A percentile compares a stretch with the other conserved stretches of the same genome.
These are phyloP conservation scores for Anthoscopus minutus DNA, from an alignment of 2,113 vertebrate genomes.

Conservation along the genomic window DNA sequence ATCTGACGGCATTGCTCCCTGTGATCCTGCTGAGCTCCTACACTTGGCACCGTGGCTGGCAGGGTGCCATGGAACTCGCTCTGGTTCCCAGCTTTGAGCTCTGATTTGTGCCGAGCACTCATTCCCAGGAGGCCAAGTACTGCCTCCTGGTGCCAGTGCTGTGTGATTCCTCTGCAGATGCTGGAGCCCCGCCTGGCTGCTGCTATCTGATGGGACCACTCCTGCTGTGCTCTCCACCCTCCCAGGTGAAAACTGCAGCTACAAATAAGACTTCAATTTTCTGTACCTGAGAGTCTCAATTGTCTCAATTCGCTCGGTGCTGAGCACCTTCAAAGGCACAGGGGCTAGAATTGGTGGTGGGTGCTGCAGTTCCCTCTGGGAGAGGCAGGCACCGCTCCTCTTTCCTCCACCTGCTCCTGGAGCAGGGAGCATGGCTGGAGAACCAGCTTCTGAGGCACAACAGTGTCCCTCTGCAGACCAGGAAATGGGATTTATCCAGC, in stretches of 20 bases:
- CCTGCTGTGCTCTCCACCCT: not conserved
- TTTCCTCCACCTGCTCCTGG: not conserved
- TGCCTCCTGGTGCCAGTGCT: not conserved
- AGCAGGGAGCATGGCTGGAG: not conserved
- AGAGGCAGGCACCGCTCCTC: not conserved
- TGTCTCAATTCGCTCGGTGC: not conserved
- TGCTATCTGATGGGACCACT: not conserved
- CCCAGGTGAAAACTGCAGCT: not conserved
- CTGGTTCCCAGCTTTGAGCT: not conserved
- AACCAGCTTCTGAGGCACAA: rapidly evolving
- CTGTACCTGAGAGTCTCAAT: not conserved
- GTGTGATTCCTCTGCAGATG: not conserved
- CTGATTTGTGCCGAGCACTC: not conserved
- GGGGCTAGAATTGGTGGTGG: rapidly evolving
- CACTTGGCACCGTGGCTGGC: not conserved
- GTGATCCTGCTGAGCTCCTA: not conserved
- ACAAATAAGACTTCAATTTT: not conserved
- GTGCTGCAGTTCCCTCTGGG: rapidly evolving
- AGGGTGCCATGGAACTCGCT: not conserved
- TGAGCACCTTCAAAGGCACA: rapidly evolving
- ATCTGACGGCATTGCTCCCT: not conserved
- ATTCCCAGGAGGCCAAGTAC: not conserved
- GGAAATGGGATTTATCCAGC: not conserved
- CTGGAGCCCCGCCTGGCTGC: not conserved
- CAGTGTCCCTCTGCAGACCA: not conserved